Conservation (phyloP, 2,888 invertebrate genomes). For the Mythimna impura region DNA sequence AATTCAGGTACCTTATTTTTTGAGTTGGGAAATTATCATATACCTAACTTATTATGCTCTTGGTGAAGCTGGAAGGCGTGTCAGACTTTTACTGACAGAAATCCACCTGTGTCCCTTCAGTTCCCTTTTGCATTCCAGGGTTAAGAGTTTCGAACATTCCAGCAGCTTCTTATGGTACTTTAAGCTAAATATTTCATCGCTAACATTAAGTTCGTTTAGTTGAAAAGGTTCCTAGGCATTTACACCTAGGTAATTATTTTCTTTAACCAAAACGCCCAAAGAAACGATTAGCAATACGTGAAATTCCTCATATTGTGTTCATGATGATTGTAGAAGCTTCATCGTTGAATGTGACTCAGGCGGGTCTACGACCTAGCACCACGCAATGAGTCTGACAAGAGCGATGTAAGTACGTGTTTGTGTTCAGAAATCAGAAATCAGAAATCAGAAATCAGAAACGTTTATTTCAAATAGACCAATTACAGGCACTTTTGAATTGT, state of each 20-base stretch:
- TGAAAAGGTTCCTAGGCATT: background rate
- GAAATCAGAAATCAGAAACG: too few relatives aligned
- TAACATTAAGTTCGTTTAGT: background rate
- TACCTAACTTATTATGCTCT: too few relatives aligned
- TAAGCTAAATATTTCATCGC: background rate
- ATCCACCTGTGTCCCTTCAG: too few relatives aligned
- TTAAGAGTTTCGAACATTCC: too few relatives aligned
- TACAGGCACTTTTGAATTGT: too few relatives aligned
- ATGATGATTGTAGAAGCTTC: conserved; percentile 52
- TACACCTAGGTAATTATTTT: background rate
- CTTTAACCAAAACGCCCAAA: conserved; percentile 1
- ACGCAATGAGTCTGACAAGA: conserved; percentile 56
- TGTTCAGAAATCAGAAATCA: too few relatives aligned
- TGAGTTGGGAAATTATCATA: too few relatives aligned
- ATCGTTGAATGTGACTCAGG: conserved; percentile 62
- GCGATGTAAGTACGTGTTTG: conserved; percentile 54
- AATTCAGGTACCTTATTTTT: too few relatives aligned
- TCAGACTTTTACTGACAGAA: too few relatives aligned
- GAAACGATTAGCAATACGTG: conserved; percentile 24
- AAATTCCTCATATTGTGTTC: conserved; percentile 44
- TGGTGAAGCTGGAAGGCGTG: too few relatives aligned
- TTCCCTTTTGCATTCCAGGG: too few relatives aligned
- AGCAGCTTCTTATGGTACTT: conserved; percentile 1
- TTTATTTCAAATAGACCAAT: too few relatives aligned
- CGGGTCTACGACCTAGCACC: conserved; percentile 65